These are phyloP conservation scores for Zalophus californianus DNA, from an alignment of 2,797 vertebrate genomes.

Conservation along the genomic window DNA sequence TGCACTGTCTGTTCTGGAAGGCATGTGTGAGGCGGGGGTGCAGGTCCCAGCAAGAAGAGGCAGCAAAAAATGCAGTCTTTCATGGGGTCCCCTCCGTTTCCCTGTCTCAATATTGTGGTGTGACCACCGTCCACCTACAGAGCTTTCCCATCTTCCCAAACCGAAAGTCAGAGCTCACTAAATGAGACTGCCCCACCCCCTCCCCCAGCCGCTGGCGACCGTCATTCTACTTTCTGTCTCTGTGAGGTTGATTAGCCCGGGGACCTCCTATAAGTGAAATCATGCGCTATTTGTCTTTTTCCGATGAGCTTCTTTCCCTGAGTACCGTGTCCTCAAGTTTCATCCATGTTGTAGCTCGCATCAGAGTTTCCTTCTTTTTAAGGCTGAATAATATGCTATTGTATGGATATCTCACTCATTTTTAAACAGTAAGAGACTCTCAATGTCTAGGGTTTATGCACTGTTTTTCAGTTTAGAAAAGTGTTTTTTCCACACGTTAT, in stretches of 20 bases:
- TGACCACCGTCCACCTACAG: background rate
- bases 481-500: background rate
- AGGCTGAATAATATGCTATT: background rate
- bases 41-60: background rate
- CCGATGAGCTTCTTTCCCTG: background rate
- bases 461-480: background rate
- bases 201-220: too few species aligned
- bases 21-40: background rate
- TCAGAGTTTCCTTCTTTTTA: background rate
- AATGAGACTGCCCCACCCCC: accelerated
- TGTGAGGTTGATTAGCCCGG: background rate
- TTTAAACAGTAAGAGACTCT: background rate
- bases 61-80: too few species aligned
- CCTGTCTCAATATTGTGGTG: background rate
- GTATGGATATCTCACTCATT: accelerated
- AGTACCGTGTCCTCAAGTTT: background rate
- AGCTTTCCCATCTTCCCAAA: background rate
- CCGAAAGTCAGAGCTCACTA: background rate
- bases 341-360: too few species aligned
- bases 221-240: background rate
- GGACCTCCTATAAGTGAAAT: background rate
- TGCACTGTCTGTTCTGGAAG: background rate
- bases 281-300: accelerated
- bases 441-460: accelerated
- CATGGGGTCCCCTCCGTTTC: background rate